A percentile compares a stretch with the other conserved stretches of the same genome.
These are phyloP conservation scores for Perccottus glenii DNA, from an alignment of 2,113 vertebrate species.

Conservation along the genomic window DNA sequence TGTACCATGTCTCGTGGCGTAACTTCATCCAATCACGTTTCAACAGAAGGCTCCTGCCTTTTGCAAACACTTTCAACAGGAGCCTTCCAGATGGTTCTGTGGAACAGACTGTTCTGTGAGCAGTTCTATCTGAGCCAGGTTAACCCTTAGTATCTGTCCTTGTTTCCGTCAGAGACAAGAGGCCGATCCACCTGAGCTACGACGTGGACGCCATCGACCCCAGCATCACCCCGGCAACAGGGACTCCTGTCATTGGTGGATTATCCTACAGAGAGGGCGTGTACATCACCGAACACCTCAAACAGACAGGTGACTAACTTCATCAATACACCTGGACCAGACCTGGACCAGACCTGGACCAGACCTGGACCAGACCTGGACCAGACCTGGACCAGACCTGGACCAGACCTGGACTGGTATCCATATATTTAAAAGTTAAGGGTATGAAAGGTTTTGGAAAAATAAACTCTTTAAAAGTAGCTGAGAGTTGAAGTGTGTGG, in stretches of 20 bases:
- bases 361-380: neutral
- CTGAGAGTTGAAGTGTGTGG: too few relatives aligned
- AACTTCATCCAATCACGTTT: too few relatives aligned
- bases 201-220: slow-evolving; percentile 83
- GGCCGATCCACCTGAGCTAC: slow-evolving; percentile 81
- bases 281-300: slow-evolving; percentile 75
- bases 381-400: neutral
- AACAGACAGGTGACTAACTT: slow-evolving; percentile 73
- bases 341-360: neutral
- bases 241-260: slow-evolving; percentile 78
- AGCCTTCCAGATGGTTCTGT: too few relatives aligned
- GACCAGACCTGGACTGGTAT: neutral
- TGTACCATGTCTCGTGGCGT: too few relatives aligned
- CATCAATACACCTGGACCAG: neutral
- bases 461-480: too few relatives aligned
- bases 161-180: slow-evolving; percentile 64
- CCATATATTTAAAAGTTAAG: too few relatives aligned
- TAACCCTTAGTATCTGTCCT: neutral
- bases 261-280: slow-evolving; percentile 81
- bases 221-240: slow-evolving; percentile 76
- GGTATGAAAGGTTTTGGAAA: too few relatives aligned
- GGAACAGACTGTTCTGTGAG: too few relatives aligned
- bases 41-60: too few relatives aligned
- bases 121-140: too few relatives aligned
- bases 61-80: too few relatives aligned